Base-by-base conservation (phyloP, 2,888 invertebrate genomes). In the Polia nebulosa region DNA sequence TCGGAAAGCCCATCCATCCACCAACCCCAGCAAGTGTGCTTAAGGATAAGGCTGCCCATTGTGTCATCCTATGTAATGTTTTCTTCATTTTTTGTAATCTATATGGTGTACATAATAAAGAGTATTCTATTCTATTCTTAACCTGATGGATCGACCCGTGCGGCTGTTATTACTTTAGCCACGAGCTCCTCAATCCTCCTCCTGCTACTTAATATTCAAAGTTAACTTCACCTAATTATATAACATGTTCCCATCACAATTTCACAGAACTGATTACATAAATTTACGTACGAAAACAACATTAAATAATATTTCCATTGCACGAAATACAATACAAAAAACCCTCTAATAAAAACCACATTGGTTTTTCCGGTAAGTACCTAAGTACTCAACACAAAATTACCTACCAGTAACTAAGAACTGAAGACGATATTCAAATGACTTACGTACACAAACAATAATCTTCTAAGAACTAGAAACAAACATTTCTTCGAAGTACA, bases 391-490 rank as follows among this genome's bases (percentile, higher is more conserved):
- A 6, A 53, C 13, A 71, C 20, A 68, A 29, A 29, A 17, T 52
- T 45, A 72, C 51, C n/a, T 45, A 72, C 51, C n/a, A 52, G 47
- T 72, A 57, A 60, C 17, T 44, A 3, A 17, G 34, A 58, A 70
- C 7, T 36, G 17, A 49, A 57, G 7, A 47, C 34, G 3, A 15
- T 25, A 20, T 61, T 57, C 47, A 57, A 71, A 77, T 57, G 11
- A 62, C 8, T 1, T 51, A 39, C 11, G 20, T 22, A 71, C 25
- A 63, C 45, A 34, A 60, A 72, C 41, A 60, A 72, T 56, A 2
- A 11, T 49, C 17, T 78, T 74, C 79, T 56, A 0, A 55, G 66
- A 73, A 76, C 4, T 22, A n/a, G 25, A 71, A 64, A 56, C 45
- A 62, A 32, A 27, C 9, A 25, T 20, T 63, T 66, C 58, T 45